Conservation (phyloP, 2,113 vertebrate species). For the Dicentrarchus labrax region DNA sequence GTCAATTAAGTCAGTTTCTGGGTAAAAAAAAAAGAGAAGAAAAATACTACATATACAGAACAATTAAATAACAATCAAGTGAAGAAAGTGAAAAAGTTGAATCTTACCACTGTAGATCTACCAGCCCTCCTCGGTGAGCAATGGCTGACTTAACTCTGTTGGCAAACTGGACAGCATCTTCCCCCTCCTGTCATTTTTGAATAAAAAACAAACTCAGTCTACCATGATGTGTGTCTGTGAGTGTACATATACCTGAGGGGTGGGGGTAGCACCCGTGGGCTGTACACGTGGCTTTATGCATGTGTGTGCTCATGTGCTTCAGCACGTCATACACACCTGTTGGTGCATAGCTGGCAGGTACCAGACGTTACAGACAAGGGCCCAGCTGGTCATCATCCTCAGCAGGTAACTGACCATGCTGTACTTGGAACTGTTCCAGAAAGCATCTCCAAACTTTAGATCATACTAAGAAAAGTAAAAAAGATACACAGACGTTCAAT, state of each 20-base stretch:
- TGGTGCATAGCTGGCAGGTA: constrained; percentile 95
- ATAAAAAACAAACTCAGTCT: constrained; percentile 34
- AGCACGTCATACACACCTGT: constrained; percentile 83
- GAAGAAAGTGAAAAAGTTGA: background rate
- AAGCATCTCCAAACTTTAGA: constrained; percentile 96
- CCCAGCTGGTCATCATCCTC: constrained; percentile 99
- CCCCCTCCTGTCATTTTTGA: constrained; percentile 86
- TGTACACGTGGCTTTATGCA: constrained; percentile 1
- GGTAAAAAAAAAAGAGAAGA: background rate
- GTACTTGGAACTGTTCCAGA: constrained; percentile 98
- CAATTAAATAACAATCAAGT: background rate
- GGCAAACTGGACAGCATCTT: constrained; percentile 97
- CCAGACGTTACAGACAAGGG: constrained; percentile 96
- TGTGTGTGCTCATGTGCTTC: constrained; percentile 6
- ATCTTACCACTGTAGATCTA: constrained; percentile 94
- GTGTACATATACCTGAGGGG: background rate
- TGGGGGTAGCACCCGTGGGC: background rate
- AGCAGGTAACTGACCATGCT: constrained; percentile 95
- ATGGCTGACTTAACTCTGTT: constrained; percentile 96
- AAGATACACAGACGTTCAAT: background rate
- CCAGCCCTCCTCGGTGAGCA: constrained; percentile 92
- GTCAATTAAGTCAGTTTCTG: background rate
- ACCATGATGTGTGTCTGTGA: background rate
- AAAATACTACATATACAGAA: background rate
- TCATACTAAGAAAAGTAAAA: constrained; percentile 88